phyloP scores from a whole-genome alignment of 2,888 invertebrate genomes.

The Trimorus sp. region DNA sequence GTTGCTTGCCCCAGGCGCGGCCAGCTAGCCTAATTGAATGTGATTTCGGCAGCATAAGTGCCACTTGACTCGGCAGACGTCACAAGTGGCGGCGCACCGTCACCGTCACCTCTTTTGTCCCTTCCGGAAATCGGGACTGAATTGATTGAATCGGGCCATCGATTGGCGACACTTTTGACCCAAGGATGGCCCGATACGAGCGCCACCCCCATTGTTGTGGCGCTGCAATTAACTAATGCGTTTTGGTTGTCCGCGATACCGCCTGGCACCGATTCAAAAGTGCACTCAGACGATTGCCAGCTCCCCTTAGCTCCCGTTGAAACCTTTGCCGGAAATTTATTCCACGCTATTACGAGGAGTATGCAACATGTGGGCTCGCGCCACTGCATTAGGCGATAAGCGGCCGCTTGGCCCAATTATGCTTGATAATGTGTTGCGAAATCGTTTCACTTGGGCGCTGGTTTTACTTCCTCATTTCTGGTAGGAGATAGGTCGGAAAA shows the following conservation, averaged over 20 bases:
- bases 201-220: conserved; percentile 12
- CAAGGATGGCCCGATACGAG: too few species aligned
- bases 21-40: conserved; percentile 80
- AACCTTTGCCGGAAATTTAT: conserved; percentile 57
- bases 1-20: conserved; percentile 78
- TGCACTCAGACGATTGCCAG: conserved; percentile 76
- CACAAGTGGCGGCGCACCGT: conserved; percentile 73
- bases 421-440: neutral
- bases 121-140: neutral
- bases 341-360: conserved; percentile 51
- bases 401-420: conserved; percentile 25
- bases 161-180: conserved; percentile 17
- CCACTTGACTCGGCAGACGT: conserved; percentile 81
- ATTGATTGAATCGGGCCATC: conserved; percentile 8
- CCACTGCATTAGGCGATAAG: conserved; percentile 37
- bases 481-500: too few species aligned
- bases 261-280: conserved; percentile 78
- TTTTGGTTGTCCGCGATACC: conserved; percentile 67
- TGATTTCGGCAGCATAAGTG: conserved; percentile 82
- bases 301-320: conserved; percentile 58
- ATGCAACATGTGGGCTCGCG: conserved; percentile 50
- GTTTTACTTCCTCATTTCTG: too few species aligned
- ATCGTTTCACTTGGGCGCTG: neutral
- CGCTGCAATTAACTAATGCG: conserved; percentile 73
- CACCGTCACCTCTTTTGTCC: neutral